Evolutionary conservation across 2,888 invertebrate genomes (phyloP), one percentile per base, ranked within the genome.

Genomic region (Altica lythri): DNA sequence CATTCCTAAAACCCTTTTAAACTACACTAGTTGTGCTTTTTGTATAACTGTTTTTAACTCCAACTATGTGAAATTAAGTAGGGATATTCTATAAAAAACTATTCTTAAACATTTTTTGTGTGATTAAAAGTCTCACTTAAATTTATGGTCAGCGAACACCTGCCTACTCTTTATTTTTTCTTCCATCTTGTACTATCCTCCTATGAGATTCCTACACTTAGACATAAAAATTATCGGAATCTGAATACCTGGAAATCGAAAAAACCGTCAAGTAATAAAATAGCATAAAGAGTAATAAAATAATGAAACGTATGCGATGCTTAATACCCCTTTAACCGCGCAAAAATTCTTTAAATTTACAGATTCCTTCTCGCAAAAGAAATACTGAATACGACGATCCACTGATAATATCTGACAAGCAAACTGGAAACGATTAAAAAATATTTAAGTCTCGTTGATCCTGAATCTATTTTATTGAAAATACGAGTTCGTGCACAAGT

Each of bases 381-480:
- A 51, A 43, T 51, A 30, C 19, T 19, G 37, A 47, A 16, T 38
- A 16, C 29, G 17, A n/a, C n/a, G n/a, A n/a, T n/a, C 32, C 25
- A 25, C 35, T 44, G 50, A 51, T 51, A 51, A 43, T 14, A 51
- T 51, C 50, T 43, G 43, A 17, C 42, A 27, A 42, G 50, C 27
- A 35, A 40, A 27, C 32, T 44, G 38, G 38, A 38, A 51, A 44
- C 17, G 45, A 32, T 37, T 8, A 16, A 37, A 37, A 37, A 5
- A 34, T 12, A 13, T 3, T 5, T 14, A 14, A 16, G 2, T 18
- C 17, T 17, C 6, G 37, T 12, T 12, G n/a, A n/a, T n/a, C n/a
- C n/a, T n/a, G n/a, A n/a, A n/a, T n/a, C n/a, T n/a, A n/a, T n/a
- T n/a, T n/a, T n/a, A n/a, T n/a, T n/a, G n/a, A n/a, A n/a, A n/a